Conservation (phyloP, 2,797 vertebrate genomes). For the Peromyscus eremicus region DNA sequence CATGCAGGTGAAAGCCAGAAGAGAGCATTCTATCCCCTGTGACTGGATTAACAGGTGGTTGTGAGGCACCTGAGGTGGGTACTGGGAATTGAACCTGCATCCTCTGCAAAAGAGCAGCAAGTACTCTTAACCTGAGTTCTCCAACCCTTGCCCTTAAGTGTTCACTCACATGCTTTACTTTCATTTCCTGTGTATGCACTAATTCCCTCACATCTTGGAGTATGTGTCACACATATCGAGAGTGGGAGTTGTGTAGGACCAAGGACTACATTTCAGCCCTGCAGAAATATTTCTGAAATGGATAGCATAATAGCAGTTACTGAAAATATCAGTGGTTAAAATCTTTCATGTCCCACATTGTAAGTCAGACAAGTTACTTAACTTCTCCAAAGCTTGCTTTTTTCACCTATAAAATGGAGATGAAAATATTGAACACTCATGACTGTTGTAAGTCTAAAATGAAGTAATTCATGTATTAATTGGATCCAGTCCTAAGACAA, state of each 20-base stretch:
- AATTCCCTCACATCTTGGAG: background rate
- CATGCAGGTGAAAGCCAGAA: background rate
- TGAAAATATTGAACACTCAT: conserved; percentile 31
- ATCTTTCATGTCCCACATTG: background rate
- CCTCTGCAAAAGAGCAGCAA: background rate
- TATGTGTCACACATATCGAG: conserved; percentile 12
- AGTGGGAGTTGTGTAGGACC: background rate
- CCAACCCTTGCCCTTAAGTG: background rate
- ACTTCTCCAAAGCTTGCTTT: background rate
- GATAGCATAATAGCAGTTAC: background rate
- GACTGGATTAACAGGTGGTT: background rate
- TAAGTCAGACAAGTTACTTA: background rate
- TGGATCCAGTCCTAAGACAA: background rate
- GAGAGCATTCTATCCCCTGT: background rate
- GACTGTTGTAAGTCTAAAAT: conserved; percentile 1
- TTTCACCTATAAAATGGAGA: conserved; percentile 10
- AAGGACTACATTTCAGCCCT: background rate
- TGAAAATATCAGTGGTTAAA: background rate
- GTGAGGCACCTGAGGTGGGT: background rate
- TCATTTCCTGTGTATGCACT: background rate
- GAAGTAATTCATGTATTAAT: background rate
- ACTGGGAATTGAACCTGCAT: background rate
- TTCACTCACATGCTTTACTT: background rate
- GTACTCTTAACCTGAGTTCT: background rate
- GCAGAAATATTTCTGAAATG: conserved; percentile 37